phyloP scores from a whole-genome alignment of 35 echinoderm and acorn worm species.

The Chiridota heheva region DNA sequence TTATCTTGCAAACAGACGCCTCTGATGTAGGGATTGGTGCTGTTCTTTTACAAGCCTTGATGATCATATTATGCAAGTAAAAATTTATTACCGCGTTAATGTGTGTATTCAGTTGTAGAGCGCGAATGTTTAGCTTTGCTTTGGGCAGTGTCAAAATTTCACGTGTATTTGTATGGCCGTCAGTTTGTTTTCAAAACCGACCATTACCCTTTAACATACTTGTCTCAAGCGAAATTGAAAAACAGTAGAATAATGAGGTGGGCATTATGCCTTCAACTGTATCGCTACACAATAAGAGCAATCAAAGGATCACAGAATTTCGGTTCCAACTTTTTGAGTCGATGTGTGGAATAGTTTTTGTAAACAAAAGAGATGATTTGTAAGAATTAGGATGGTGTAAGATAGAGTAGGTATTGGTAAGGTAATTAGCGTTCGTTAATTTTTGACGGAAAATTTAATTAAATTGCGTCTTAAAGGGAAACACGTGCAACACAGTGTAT shows the following conservation, averaged over 20 bases:
- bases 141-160: conserved; percentile 42
- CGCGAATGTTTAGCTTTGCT: conserved; percentile 54
- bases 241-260: conserved; percentile 54
- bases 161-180: conserved; percentile 33
- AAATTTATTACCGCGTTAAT: conserved; percentile 28
- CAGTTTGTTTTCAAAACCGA: conserved; percentile 49
- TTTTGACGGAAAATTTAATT: no score
- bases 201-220: conserved; percentile 29
- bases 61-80: conserved; percentile 51
- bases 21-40: conserved; percentile 62
- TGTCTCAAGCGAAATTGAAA: conserved; percentile 10
- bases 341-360: no score
- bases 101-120: conserved; percentile 14
- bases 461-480: no score
- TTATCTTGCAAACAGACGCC: conserved; percentile 50
- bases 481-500: no score
- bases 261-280: conserved; percentile 51
- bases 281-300: not conserved
- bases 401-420: no score
- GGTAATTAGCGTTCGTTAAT: no score
- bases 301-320: conserved; percentile 54
- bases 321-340: conserved; percentile 51
- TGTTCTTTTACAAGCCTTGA: conserved; percentile 45
- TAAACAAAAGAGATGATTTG: no score
- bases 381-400: no score